phyloP scores from a whole-genome alignment of 2,113 vertebrate species.

The Rostratula benghalensis region DNA sequence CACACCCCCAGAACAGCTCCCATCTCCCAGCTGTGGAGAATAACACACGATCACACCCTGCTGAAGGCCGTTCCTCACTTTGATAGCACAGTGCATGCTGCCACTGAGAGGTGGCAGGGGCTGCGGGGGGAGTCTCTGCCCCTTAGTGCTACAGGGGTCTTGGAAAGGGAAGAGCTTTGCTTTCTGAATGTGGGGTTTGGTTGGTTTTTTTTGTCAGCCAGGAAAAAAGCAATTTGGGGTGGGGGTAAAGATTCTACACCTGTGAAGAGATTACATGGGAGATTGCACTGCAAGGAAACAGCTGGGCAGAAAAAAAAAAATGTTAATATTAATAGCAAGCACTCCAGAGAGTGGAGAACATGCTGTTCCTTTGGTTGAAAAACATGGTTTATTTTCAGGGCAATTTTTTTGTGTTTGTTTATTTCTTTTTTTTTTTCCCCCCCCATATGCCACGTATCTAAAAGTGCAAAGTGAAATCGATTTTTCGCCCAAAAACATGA shows the following conservation, averaged over 20 bases:
- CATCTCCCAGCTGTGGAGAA: constrained; percentile 27
- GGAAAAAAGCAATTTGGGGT: constrained; percentile 21
- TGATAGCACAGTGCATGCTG: constrained; percentile 50
- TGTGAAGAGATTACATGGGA: constrained; percentile 18
- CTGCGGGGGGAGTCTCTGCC: neutral
- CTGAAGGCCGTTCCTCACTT: constrained; percentile 27
- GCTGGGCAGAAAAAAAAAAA: neutral
- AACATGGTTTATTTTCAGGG: neutral
- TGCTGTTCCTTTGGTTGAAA: neutral
- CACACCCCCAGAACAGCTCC: neutral
- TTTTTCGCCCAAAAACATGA: neutral
- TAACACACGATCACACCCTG: neutral
- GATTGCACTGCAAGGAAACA: constrained; percentile 22
- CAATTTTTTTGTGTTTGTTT: neutral
- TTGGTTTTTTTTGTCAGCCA: constrained; percentile 3
- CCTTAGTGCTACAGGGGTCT: constrained; percentile 11
- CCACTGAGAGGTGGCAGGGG: neutral
- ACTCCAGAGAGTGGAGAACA: neutral
- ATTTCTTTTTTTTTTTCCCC: neutral
- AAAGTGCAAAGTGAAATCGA: neutral
- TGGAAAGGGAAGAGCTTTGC: constrained; percentile 27
- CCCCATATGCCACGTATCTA: too few species aligned
- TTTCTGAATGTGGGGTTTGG: neutral
- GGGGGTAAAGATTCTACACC: neutral
- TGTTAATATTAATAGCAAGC: neutral